A percentile compares a stretch with the other conserved stretches of the same genome.
Evolutionary conservation across 2,113 vertebrate genomes (phyloP).

Genomic region (Catharus minimus): DNA sequence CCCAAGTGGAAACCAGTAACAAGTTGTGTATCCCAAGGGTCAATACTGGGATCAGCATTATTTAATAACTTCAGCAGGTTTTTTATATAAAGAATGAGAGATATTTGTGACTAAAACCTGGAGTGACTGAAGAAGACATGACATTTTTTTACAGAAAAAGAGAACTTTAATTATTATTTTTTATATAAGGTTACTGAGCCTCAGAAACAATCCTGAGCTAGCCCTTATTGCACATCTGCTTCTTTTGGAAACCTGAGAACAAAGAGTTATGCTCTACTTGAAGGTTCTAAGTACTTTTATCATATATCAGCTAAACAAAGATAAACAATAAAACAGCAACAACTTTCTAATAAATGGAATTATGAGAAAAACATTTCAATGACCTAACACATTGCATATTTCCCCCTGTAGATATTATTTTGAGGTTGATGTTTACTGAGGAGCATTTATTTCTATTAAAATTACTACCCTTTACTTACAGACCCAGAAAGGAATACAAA

Average conservation of each 20-base stretch:
- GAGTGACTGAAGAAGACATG: background rate
- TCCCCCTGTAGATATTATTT: background rate
- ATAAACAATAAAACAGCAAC: background rate
- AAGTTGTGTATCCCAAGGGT: background rate
- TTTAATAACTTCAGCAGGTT: background rate
- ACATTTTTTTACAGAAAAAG: background rate
- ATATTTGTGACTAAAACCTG: background rate
- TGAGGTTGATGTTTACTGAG: background rate
- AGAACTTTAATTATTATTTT: background rate
- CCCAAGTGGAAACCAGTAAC: background rate
- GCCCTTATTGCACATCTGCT: background rate
- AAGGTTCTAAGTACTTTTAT: background rate
- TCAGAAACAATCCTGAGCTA: background rate
- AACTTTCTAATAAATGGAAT: background rate
- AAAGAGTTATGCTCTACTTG: background rate
- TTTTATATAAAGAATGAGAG: background rate
- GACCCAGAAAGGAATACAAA: background rate
- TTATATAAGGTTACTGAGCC: background rate
- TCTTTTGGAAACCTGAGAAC: background rate
- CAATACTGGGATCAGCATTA: too few species aligned
- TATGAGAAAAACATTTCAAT: background rate
- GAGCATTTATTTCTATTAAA: background rate
- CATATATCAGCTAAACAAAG: background rate
- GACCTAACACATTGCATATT: background rate
- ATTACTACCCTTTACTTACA: background rate